Evolutionary conservation across 2,113 vertebrate species (phyloP).

Genomic region (Chloropsis hardwickii): DNA sequence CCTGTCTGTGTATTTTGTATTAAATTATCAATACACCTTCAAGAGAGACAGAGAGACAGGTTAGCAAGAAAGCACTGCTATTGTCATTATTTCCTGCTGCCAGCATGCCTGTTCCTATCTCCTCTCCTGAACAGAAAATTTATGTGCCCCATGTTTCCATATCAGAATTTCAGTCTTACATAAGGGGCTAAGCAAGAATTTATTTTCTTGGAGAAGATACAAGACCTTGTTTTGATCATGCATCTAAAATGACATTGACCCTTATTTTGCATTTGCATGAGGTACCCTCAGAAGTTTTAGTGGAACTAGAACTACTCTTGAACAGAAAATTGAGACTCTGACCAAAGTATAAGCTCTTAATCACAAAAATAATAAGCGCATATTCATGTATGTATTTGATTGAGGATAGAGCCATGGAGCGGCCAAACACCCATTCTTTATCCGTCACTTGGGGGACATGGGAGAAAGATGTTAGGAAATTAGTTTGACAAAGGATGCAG

Average conservation of each 20-base stretch:
- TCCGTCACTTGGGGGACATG: neutral
- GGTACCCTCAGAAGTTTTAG: neutral
- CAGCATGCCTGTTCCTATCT: neutral
- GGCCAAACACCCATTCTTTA: neutral
- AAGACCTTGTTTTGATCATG: neutral
- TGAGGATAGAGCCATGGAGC: neutral
- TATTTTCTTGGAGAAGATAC: neutral
- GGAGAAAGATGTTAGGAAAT: slow-evolving; percentile 6
- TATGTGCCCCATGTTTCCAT: too few species aligned
- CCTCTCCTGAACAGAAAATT: neutral
- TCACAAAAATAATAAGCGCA: neutral
- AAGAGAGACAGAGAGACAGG: neutral
- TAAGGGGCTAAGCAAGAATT: neutral
- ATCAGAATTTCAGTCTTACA: neutral
- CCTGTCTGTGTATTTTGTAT: neutral
- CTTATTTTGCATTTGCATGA: neutral
- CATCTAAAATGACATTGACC: neutral
- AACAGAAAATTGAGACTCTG: neutral
- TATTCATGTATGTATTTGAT: neutral
- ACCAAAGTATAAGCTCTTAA: neutral
- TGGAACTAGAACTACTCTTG: neutral
- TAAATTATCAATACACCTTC: neutral
- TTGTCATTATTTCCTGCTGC: neutral
- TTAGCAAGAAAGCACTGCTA: neutral
- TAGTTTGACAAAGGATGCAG: neutral